Base-by-base conservation (phyloP, 35 echinoderm and acorn worm species). In the Ophioderma brevispina region DNA sequence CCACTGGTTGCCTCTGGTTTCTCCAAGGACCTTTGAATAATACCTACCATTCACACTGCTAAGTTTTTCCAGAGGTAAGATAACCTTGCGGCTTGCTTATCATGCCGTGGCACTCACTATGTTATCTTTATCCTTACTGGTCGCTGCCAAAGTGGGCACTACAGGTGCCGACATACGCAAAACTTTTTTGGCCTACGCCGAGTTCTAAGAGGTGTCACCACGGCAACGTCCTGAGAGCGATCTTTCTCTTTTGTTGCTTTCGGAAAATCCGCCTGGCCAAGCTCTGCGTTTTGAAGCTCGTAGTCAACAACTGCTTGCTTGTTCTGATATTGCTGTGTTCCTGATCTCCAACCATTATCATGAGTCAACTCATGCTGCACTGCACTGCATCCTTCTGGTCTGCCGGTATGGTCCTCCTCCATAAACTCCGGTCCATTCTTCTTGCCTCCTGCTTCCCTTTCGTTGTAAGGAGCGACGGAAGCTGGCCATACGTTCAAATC, bases 401-500 rank as follows among this genome's bases (percentile, higher is more conserved):
- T 85, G 38, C 97, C 97, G 0, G 94, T 46, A 31, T 86, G 0
- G 97, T 95, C 1, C 91, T 80, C 50, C 97, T 31, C 90, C 97
- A 94, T 6, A 70, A 70, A 3, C 85, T 78, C 55, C 84, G 89
- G 50, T 90, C 85, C 37, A 88, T 88, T 36, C 78, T 89, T 36
- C 85, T 81, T 21, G 88, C 85, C 34, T 89, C 64, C 80, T 76
- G 15, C 87, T 49, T 37, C 85, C 82, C 36, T 84, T 85, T 17
- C 3, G 92, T 21, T 33, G 84, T 88, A 30, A 97, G 81, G 33
- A 95, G 21, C 97, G 87, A 6, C 97, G 78, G 35, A 99, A 84
- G 32, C 55, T 95, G 30, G 91, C 84, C 97, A 99, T 91, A 35
- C 97, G 42, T 39, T 99, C 91, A 90, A 99, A 95, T 25, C 90